These are phyloP conservation scores for Chalcosyrphus nemorum DNA, from an alignment of 2,888 invertebrate species.

Conservation along the genomic window DNA sequence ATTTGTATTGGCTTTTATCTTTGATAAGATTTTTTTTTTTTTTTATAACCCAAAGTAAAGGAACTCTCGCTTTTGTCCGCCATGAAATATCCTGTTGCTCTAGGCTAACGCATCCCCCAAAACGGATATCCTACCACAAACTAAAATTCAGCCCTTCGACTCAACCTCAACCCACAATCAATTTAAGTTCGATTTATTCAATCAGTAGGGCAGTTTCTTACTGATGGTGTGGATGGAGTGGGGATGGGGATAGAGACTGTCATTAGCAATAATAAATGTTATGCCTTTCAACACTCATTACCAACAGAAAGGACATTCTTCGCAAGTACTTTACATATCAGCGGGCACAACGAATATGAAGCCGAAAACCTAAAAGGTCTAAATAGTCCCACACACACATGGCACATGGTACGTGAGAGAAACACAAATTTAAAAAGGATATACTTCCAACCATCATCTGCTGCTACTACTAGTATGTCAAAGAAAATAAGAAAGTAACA, in stretches of 20 bases:
- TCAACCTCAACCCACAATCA: slow-evolving; percentile 9
- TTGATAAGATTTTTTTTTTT: neutral
- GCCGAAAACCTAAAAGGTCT: slow-evolving; percentile 38
- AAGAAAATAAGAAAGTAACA: neutral
- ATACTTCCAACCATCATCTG: slow-evolving; percentile 36
- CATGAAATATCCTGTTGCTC: slow-evolving; percentile 67
- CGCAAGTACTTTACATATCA: slow-evolving; percentile 68
- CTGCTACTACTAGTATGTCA: neutral
- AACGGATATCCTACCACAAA: slow-evolving; percentile 64
- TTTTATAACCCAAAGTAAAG: neutral
- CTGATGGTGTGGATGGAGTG: too few species aligned
- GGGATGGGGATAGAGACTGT: neutral
- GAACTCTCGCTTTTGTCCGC: slow-evolving; percentile 36
- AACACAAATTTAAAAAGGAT: slow-evolving; percentile 63
- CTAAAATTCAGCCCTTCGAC: slow-evolving; percentile 13
- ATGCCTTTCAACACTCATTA: slow-evolving; percentile 68
- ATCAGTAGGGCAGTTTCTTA: slow-evolving; percentile 27
- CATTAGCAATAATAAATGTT: slow-evolving; percentile 66
- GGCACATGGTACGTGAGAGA: slow-evolving; percentile 63
- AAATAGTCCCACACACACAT: slow-evolving; percentile 55
- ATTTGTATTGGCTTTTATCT: slow-evolving; percentile 4
- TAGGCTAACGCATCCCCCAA: slow-evolving; percentile 41
- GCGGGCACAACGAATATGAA: slow-evolving; percentile 13
- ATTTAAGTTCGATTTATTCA: slow-evolving; percentile 56
- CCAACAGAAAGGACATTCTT: slow-evolving; percentile 67